Evolutionary conservation across 2,888 invertebrate species (phyloP), one percentile per base, ranked within the genome.

Genomic region (Suillia variegata): DNA sequence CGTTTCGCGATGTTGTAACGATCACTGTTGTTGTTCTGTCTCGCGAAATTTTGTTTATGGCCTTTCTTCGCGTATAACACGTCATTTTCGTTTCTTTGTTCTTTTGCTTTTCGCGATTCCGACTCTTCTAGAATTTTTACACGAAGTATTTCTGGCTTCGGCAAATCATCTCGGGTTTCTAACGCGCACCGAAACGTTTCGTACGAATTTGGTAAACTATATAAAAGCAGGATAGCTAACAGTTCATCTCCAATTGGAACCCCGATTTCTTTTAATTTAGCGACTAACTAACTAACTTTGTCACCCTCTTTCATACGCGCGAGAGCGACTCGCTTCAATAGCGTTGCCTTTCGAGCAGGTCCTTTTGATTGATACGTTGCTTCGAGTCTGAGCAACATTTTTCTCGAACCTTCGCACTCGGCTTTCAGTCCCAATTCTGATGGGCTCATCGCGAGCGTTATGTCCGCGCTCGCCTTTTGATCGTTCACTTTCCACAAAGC

Each of bases 291-390:
- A 15, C 74, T 65, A 2, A 80, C 68, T 55, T 79, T 75, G 2
- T 58, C 66, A 1, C 66, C 70, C 17, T 78, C 73, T 15, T 55
- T 42, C 78, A 82, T 79, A 31, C 71, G 71, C 8, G 71, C 71
- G 4, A 79, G 56, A 2, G 72, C 71, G 2, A 82, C 62, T 34
- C 73, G 67, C 53, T 82, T 82, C 13, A 82, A 59, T 3, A 82
- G 60, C 2, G 75, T 79, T 0, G 80, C 81, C 59, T 82, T 82
- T 34, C 76, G 62, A 1, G 80, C 79, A 1, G 79, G 79, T 3
- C 79, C 80, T 47, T 68, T 70, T n/a, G 79, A 80, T 62, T 78
- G 71, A 52, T 77, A 78, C 17, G 76, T 77, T 2, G 49, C 26
- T 51, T 78, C 59, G 18, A 83, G 64, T 59, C 71, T 80, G 2